Base-by-base conservation (phyloP, 1,140 invertebrate genomes). In the Magallana ariakensis region DNA sequence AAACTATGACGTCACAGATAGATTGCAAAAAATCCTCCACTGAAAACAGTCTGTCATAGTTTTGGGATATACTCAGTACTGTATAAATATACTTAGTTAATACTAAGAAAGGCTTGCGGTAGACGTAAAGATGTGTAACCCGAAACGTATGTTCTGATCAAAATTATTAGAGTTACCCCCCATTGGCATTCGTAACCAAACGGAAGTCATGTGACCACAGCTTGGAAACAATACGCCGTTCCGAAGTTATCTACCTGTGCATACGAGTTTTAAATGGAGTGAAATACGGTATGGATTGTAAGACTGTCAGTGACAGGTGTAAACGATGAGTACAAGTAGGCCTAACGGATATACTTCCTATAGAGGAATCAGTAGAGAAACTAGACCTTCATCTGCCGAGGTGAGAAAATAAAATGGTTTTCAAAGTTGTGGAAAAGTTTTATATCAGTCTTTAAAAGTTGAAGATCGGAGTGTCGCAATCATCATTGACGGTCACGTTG, bases 161-260 rank as follows among this genome's bases (percentile, higher is more conserved):
- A 26, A 26, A 13, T 9, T 60, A 60, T 60, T 82, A 82, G 80
- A 82, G 33, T 82, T 82, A 82, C 33, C 8, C 19, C 80, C 80
- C 80, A 15, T 82, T 82, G 80, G 57, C 60, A 5, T 84, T 33
- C 57, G 83, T 84, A 66, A 70, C 62, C 26, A 86, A 83, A 46
- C 85, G 85, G 85, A 86, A 86, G 80, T 82, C 80, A 86, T 80
- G 85, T 86, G 80, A 82, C 56, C 16, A 53, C 80, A 54, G 58
- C 85, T 26, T 87, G 80, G 85, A 87, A 83, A 87, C 85, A 87
- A 83, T 56, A 62, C 54, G 56, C 58, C 46, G 85, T 60, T 19
- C 82, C 15, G 19, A 82, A 53, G 80, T 82, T 82, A 82, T 82
- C 55, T 54, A 54, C 46, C 80, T 82, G 46, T 82, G 16, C 80